Base-by-base conservation (phyloP, 2,888 invertebrate genomes). In the Strigamia transsilvanica region DNA sequence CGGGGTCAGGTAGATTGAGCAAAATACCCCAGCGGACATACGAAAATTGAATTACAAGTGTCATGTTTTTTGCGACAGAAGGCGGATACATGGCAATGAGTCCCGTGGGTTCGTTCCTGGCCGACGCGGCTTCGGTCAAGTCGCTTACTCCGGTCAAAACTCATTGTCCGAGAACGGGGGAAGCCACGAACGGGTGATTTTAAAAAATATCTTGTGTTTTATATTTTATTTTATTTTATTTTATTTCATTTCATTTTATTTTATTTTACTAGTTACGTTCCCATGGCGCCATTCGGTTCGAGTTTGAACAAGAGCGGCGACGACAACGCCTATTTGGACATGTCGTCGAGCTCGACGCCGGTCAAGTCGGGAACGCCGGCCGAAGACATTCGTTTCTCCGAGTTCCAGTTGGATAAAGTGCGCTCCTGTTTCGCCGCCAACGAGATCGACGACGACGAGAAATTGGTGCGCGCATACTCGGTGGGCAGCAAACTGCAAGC, bases 321-420 rank as follows among this genome's bases (percentile, higher is more conserved):
- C 80, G 34, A 66, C 1, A 27, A 27, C 1, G 46, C 46, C 1
- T 80, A 80, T 32, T n/a, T 80, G 23, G 32, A 23, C 80, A 88
- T 91, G 87, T 92, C 92, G 0, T 91, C 91, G 21, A 92, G 92
- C 2, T n/a, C 80, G 9, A 42, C 13, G 41, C 12, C 79, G 15
- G 15, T 93, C 23, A 93, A 93, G 80, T 93, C 93, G 82, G 94
- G 93, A 61, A 94, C 93, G 12, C 94, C 95, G n/a, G 93, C 93
- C 79, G 61, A 61, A 12, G 94, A 94, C 86, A 90, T 93, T 66
- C 88, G 93, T 80, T 93, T 93, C 86, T 92, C 92, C 79, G 94
- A 94, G 87, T 94, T 93, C 89, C 93, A 93, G 85, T 89, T 95
- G 80, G 95, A 95, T 86, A 94, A 94, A 86, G 94, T 94, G 0